phyloP scores from a whole-genome alignment of 2,113 vertebrate species.

The Pterocles gutturalis region DNA sequence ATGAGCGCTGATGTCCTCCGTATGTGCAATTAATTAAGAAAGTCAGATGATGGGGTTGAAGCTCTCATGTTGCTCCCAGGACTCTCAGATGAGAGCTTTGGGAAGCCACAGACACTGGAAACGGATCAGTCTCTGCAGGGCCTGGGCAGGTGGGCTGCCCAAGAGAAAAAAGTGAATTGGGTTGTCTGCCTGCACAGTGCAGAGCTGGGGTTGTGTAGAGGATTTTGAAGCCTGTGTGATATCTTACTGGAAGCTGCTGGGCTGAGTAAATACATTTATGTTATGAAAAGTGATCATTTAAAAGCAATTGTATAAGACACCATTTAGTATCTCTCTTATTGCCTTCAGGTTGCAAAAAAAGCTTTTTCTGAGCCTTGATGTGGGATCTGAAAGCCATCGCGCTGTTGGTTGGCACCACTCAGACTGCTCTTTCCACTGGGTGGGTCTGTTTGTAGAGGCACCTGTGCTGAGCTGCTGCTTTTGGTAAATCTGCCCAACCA shows the following conservation, averaged over 20 bases:
- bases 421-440: neutral
- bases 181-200: neutral
- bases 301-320: neutral
- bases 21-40: neutral
- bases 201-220: neutral
- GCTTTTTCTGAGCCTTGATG: neutral
- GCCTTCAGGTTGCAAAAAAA: neutral
- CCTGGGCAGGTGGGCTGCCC: neutral
- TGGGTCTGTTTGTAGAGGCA: neutral
- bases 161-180: neutral
- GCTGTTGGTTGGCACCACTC: neutral
- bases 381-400: neutral
- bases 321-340: neutral
- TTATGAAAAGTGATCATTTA: neutral
- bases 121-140: neutral
- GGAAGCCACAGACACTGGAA: too few species aligned
- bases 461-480: conserved; percentile 13
- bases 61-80: neutral
- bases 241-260: neutral
- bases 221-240: neutral
- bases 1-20: neutral
- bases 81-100: too few species aligned
- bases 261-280: neutral
- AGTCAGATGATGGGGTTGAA: neutral
- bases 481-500: neutral